Base-by-base conservation (phyloP, 1,140 invertebrate species). In the Samia ricini region DNA sequence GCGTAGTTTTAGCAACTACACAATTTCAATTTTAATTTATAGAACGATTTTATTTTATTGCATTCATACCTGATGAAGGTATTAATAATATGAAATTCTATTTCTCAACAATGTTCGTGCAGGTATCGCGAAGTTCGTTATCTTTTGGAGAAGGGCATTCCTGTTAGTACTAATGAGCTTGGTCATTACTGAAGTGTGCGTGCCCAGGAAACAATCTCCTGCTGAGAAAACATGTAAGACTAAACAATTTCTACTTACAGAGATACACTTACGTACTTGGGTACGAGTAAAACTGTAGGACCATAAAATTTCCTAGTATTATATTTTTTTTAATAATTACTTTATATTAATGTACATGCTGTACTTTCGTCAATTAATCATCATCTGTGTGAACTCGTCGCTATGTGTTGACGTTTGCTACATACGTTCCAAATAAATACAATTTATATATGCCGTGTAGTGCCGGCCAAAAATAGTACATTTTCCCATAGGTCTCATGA, bases 101-200 rank as follows among this genome's bases (percentile, higher is more conserved):
- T 42, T 42, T 1, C 33, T 12, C 10, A 8, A 12, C 33, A 42
- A 15, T 12, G 33, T 42, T 42, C 33, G 33, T 42, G n/a, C n/a
- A n/a, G n/a, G n/a, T 55, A 24, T 12, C 24, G 18, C 15, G 15
- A 55, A 23, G 33, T 42, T 42, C 33, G 33, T 15, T 75, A 73
- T 73, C 70, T 68, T 68, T 71, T 80, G 76, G 56, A 77, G 64
- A 66, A 74, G 76, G 42, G 69, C 58, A 56, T 76, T 74, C 66
- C 68, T 72, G 67, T 71, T 77, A 72, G 71, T 71, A 67, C 71
- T 81, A 83, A 83, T 81, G 78, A 79, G 76, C 71, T 69, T 61
- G 66, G 74, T 72, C 78, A 81, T 83, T 83, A 83, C 73, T 56
- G 65, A 56, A 60, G 73, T 67, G 74, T 79, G 76, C 70, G 64